Conservation (phyloP, 1,140 invertebrate genomes). For the Leptoteleia sp. region DNA sequence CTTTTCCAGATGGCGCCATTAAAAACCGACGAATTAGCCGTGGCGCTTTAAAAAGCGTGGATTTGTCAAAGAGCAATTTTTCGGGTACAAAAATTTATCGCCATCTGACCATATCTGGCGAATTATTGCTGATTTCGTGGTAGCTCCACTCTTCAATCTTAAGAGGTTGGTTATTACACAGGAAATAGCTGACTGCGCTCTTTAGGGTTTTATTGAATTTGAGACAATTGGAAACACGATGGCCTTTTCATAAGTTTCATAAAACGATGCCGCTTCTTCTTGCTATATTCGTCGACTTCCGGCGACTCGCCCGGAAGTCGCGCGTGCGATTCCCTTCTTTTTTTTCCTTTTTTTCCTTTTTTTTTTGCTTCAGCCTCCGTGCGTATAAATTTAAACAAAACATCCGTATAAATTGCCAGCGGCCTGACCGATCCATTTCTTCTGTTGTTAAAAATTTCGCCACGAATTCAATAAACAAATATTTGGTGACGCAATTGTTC, state of each 20-base stretch:
- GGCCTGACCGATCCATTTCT: slow-evolving; percentile 27
- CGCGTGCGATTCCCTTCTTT: slow-evolving; percentile 7
- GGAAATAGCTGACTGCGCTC: slow-evolving; percentile 63
- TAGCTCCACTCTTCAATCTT: slow-evolving; percentile 47
- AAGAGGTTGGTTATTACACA: slow-evolving; percentile 61
- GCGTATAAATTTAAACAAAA: slow-evolving; percentile 26
- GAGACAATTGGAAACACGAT: slow-evolving; percentile 69
- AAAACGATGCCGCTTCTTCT: slow-evolving; percentile 30
- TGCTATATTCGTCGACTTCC: slow-evolving; percentile 38
- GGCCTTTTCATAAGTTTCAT: slow-evolving; percentile 66
- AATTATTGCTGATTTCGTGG: slow-evolving; percentile 53
- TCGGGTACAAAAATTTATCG: slow-evolving; percentile 20
- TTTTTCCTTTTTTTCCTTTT: too few species aligned
- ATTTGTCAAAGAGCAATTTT: slow-evolving; percentile 7
- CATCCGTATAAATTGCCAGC: slow-evolving; percentile 6
- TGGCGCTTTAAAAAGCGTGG: too few species aligned
- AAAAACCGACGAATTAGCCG: too few species aligned
- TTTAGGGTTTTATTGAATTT: slow-evolving; percentile 67
- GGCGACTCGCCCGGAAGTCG: slow-evolving; percentile 9
- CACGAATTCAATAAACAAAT: slow-evolving; percentile 55
- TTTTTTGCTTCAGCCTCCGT: background rate
- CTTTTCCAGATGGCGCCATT: too few species aligned
- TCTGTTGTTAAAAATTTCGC: slow-evolving; percentile 46
- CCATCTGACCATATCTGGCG: slow-evolving; percentile 25
- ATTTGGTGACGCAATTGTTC: slow-evolving; percentile 56